Evolutionary conservation across 2,888 invertebrate species (phyloP), one percentile per base, ranked within the genome.

Genomic region (Ochropleura plecta): DNA sequence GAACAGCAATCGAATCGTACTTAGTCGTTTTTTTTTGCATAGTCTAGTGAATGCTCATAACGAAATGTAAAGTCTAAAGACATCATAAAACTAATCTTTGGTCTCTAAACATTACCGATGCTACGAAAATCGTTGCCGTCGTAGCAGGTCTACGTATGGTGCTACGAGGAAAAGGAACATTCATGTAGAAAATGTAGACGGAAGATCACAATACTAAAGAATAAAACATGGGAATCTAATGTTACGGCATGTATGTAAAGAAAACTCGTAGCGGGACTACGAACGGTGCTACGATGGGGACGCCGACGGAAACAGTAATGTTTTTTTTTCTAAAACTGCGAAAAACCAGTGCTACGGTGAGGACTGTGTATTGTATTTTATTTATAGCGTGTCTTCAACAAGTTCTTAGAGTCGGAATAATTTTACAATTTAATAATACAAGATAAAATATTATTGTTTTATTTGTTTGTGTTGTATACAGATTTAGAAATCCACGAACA

Each of bases 1-100:
- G 95, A 89, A 90, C 20, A 57, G 62, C 48, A 69, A 72, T 40
- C 9, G 20, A 40, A 63, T 16, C 18, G 5, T 64, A 53, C 40
- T 46, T 30, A 55, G 16, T 7, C 5, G 49, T 14, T 48, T n/a
- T n/a, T 59, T 30, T 7, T 73, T 48, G n/a, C 10, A 66, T 14
- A 14, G 16, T 46, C 1, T 42, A 12, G 10, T 20, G 7, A 0
- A 57, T 60, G n/a, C 7, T 8, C 8, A 16, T 30, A 48, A 48
- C 18, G 30, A 49, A 30, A 49, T 18, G 5, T 42, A 16, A 60
- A 2, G 10, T n/a, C 3, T 40, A 46, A 64, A 46, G 20, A 10
- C 53, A 66, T 10, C 1, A 40, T 3, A 20, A 59, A 67, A 66
- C 16, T 20, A 46, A 20, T 72, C 14, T 9, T 9, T 40, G 6